Conservation (phyloP, 2,888 invertebrate genomes). For the Sabatieria punctata region DNA sequence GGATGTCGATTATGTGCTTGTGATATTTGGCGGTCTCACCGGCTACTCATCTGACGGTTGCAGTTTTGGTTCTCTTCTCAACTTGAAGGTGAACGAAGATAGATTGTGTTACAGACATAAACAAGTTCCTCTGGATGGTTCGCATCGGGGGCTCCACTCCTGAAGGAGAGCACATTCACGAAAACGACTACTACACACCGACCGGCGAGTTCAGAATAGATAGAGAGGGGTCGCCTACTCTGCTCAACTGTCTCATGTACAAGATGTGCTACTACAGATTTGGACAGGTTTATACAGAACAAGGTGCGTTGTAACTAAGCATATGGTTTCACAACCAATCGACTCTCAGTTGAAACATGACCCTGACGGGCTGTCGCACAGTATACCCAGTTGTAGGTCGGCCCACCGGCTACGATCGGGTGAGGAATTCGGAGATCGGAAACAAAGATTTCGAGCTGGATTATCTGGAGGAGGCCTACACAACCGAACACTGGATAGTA, state of each 20-base stretch:
- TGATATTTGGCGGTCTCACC: constrained; percentile 94
- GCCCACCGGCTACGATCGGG: constrained; percentile 86
- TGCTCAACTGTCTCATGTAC: constrained; percentile 96
- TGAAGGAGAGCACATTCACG: constrained; percentile 80
- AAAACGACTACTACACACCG: constrained; percentile 72
- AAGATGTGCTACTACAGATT: constrained; percentile 96
- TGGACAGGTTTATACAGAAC: constrained; percentile 40
- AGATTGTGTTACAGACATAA: constrained; percentile 64
- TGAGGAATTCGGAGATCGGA: constrained; percentile 89
- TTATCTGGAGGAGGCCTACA: constrained; percentile 97
- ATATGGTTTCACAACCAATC: neutral
- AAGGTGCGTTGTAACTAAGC: constrained; percentile 20
- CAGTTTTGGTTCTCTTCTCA: neutral
- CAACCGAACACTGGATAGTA: constrained; percentile 97
- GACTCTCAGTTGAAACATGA: too few relatives aligned
- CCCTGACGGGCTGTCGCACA: too few relatives aligned
- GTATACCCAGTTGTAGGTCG: too few relatives aligned
- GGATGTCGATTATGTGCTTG: constrained; percentile 91
- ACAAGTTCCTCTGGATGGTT: constrained; percentile 99
- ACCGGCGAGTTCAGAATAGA: constrained; percentile 90
- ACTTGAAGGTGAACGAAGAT: neutral
- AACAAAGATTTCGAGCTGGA: constrained; percentile 95
- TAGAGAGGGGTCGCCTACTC: constrained; percentile 46
- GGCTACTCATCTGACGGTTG: constrained; percentile 91
- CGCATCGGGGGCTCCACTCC: constrained; percentile 87